Conservation (phyloP, 2,797 vertebrate genomes). For the Chanos chanos region DNA sequence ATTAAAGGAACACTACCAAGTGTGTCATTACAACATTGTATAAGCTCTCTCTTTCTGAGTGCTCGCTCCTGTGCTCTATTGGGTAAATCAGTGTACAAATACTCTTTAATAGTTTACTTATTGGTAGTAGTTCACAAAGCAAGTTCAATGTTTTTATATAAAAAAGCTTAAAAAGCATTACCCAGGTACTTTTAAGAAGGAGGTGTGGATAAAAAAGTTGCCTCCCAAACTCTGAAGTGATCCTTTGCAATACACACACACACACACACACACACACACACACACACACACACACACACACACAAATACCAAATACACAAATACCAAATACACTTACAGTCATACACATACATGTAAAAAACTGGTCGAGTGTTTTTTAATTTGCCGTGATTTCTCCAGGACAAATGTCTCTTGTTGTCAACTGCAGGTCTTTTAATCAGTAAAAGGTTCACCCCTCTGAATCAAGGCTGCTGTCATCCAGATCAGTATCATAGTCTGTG, state of each 20-base stretch:
- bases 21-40: constrained; percentile 46
- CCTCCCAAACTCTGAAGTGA: too few relatives aligned
- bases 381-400: constrained; percentile 43
- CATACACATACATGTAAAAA: neutral
- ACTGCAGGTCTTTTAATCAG: constrained; percentile 34
- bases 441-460: neutral
- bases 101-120: too few relatives aligned
- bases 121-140: too few relatives aligned
- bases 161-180: too few relatives aligned
- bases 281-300: constrained; percentile 6
- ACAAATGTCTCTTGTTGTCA: constrained; percentile 58
- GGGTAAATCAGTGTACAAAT: too few relatives aligned
- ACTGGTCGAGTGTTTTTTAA: constrained; percentile 52
- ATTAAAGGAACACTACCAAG: too few relatives aligned
- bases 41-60: constrained; percentile 30
- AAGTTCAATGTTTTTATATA: too few relatives aligned
- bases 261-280: neutral
- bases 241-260: neutral
- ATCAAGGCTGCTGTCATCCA: constrained; percentile 22
- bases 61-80: too few relatives aligned
- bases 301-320: neutral
- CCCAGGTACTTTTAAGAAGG: too few relatives aligned
- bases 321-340: constrained; percentile 1
- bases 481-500: constrained; percentile 34
- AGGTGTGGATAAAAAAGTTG: too few relatives aligned